phyloP scores from a whole-genome alignment of 2,888 invertebrate genomes.

The Coelinius sp. region DNA sequence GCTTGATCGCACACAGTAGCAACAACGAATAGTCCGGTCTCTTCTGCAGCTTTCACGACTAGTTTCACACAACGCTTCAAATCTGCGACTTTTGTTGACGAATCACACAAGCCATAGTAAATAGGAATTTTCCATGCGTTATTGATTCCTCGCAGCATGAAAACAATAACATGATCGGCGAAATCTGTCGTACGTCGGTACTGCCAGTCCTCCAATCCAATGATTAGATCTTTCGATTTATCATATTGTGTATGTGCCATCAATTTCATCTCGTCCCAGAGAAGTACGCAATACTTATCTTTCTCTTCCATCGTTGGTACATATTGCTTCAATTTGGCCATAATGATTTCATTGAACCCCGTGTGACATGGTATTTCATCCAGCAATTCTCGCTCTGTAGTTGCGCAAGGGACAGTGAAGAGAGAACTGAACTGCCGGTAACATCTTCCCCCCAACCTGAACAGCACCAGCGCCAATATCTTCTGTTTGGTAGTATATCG shows the following conservation, averaged over 20 bases:
- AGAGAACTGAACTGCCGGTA: not conserved
- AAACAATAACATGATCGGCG: not conserved
- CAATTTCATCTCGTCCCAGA: not conserved
- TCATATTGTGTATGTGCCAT: not conserved
- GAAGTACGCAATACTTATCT: not conserved
- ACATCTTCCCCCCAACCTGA: not conserved
- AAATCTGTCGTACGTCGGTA: not conserved
- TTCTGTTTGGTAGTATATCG: not conserved
- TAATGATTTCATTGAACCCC: not conserved
- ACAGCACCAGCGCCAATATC: not conserved
- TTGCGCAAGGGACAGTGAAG: not conserved
- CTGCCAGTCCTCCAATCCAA: not conserved
- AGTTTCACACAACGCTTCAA: not conserved
- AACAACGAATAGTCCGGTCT: not conserved
- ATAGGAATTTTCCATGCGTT: slow-evolving; percentile 1
- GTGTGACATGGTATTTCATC: not conserved
- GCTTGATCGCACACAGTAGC: not conserved
- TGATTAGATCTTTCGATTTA: not conserved
- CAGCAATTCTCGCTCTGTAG: not conserved
- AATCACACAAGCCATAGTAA: not conserved
- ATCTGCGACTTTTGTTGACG: not conserved
- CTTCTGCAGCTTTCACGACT: not conserved
- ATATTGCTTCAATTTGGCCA: not conserved
- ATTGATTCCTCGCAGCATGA: not conserved
- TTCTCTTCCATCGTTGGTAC: not conserved